These are phyloP conservation scores for Erebia ligea DNA, from an alignment of 2,888 invertebrate species.

Conservation along the genomic window DNA sequence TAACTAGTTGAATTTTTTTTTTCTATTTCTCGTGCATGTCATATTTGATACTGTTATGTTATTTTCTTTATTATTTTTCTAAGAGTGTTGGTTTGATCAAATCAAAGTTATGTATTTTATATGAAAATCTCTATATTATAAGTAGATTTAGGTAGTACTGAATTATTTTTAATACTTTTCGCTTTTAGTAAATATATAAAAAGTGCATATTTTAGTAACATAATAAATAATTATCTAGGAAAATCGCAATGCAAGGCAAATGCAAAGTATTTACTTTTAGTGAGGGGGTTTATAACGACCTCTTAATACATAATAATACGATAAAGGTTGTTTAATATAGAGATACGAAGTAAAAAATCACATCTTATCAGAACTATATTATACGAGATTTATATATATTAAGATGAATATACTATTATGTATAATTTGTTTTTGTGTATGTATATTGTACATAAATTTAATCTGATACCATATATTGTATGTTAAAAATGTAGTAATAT, in stretches of 20 bases:
- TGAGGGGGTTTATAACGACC: background rate
- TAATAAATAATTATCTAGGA: background rate
- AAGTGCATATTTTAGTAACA: background rate
- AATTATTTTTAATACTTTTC: background rate
- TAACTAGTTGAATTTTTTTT: background rate
- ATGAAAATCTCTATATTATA: background rate
- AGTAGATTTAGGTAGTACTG: background rate
- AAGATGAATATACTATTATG: too few relatives aligned
- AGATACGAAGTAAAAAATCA: background rate
- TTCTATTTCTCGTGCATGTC: background rate
- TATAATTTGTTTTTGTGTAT: too few relatives aligned
- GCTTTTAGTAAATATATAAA: background rate
- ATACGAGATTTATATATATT: too few relatives aligned
- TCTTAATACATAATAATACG: background rate
- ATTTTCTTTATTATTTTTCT: background rate
- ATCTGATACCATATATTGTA: too few relatives aligned
- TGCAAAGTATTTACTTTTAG: background rate
- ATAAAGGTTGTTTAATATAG: background rate
- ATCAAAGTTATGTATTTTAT: slow-evolving; percentile 4
- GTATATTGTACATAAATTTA: too few relatives aligned
- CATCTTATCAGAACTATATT: background rate
- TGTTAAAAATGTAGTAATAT: too few relatives aligned
- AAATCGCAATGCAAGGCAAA: slow-evolving; percentile 2
- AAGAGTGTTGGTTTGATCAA: slow-evolving; percentile 6
- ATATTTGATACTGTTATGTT: background rate